phyloP scores from a whole-genome alignment of 2,797 vertebrate species.

The Danio kyathit region DNA sequence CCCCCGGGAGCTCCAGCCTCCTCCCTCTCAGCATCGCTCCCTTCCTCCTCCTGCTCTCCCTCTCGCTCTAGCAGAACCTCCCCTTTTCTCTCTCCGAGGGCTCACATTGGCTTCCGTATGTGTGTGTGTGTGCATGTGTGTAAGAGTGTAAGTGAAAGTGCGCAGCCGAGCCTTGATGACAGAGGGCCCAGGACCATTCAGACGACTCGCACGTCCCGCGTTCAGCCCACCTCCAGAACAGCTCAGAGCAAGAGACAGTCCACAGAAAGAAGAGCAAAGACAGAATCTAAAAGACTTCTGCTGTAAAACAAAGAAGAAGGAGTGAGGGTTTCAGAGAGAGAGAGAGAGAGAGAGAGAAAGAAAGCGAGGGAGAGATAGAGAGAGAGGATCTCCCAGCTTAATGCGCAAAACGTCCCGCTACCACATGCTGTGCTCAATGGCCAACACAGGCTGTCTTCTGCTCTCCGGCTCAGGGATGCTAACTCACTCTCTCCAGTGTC shows the following conservation, averaged over 20 bases:
- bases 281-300: slow-evolving; percentile 42
- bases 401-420: slow-evolving; percentile 84
- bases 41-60: slow-evolving; percentile 70
- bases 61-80: slow-evolving; percentile 59
- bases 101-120: slow-evolving; percentile 69
- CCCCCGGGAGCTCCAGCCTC: slow-evolving; percentile 79
- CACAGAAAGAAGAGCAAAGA: slow-evolving; percentile 39
- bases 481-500: slow-evolving; percentile 90
- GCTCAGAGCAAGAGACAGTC: slow-evolving; percentile 43
- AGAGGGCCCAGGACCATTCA: slow-evolving; percentile 66
- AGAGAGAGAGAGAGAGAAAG: slow-evolving; percentile 56
- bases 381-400: slow-evolving; percentile 71
- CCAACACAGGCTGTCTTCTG: slow-evolving; percentile 94
- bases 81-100: slow-evolving; percentile 58
- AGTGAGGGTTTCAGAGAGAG: slow-evolving; percentile 51
- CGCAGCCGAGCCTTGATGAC: slow-evolving; percentile 64
- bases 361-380: slow-evolving; percentile 53
- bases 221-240: slow-evolving; percentile 51
- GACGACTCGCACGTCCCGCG: slow-evolving; percentile 49
- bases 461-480: slow-evolving; percentile 93
- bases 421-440: slow-evolving; percentile 97
- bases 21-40: slow-evolving; percentile 72
- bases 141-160: slow-evolving; percentile 60
- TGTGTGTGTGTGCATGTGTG: slow-evolving; percentile 45
- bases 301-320: slow-evolving; percentile 50